A percentile compares a stretch with the other conserved stretches of the same genome.
Conservation (phyloP, 2,888 invertebrate species). For the Lottia scabra region DNA sequence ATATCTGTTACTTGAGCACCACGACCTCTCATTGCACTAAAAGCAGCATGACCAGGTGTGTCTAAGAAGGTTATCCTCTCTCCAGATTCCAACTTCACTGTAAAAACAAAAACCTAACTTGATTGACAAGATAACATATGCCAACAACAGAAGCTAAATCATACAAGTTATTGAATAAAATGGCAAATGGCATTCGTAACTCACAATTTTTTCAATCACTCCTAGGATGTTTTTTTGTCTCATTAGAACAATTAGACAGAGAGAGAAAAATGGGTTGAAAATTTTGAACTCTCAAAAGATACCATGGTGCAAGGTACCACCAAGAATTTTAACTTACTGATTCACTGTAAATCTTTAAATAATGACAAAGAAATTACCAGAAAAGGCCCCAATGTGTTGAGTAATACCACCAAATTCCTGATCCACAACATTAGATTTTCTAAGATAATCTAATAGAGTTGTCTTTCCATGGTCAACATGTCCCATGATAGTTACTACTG, state of each 20-base stretch:
- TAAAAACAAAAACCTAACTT: slow-evolving; percentile 31
- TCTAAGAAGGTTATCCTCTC: slow-evolving; percentile 92
- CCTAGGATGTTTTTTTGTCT: no score
- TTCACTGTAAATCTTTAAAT: no score
- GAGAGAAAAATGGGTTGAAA: no score
- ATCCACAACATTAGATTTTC: slow-evolving; percentile 87
- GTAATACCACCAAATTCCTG: slow-evolving; percentile 98
- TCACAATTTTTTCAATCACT: no score
- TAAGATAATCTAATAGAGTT: slow-evolving; percentile 88
- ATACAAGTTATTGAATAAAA: no score
- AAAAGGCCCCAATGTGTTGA: slow-evolving; percentile 98
- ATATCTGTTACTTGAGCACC: slow-evolving; percentile 97
- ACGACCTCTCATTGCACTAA: slow-evolving; percentile 90
- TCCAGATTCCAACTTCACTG: slow-evolving; percentile 78
- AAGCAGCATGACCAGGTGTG: slow-evolving; percentile 99
- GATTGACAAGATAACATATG: not conserved
- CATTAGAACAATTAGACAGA: no score
- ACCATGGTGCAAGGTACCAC: no score
- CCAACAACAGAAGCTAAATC: no score
- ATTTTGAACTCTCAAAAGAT: no score
- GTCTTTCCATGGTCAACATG: slow-evolving; percentile 99
- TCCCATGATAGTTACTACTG: slow-evolving; percentile 98
- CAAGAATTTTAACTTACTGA: no score
- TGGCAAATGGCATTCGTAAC: no score
- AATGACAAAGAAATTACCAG: slow-evolving; percentile 64